Evolutionary conservation across 2,113 vertebrate genomes (phyloP), one percentile per base, ranked within the genome.

Genomic region (Mobula birostris): DNA sequence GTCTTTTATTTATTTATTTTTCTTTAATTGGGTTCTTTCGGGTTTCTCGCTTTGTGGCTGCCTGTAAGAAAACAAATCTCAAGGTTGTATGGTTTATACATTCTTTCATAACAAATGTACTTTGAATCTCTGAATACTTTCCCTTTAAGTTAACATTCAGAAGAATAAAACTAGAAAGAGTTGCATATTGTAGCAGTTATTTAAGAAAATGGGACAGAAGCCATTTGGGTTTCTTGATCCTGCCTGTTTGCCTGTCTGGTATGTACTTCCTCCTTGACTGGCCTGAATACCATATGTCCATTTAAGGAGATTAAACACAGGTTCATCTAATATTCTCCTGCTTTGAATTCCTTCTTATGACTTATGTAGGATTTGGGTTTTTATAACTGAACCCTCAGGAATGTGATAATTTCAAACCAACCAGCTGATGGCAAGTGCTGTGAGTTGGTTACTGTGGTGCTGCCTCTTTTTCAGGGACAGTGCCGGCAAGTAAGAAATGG

Each of bases 171-270:
- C 0, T 70, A 83, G 92, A 94, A 32, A 70, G 56, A 0, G 63
- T 63, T 94, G 68, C 48, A 74, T 83, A 32, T 0, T 80, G 95
- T 76, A 21, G 93, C 56, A 74, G 0, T 32, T 83, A 0, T 0
- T 0, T 68, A 94, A 63, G 66, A 27, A 70, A 93, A 94, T 94
- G 21, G 7, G 72, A 80, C 29, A 68, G 40, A 7, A 74, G 91
- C 91, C 70, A 76, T 93, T 93, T 3, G 7, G 19, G 66, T 68
- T 83, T 77, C 63, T 58, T 94, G 94, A 56, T 94, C 95, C 82
- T 95, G 94, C 95, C 94, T 95, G 95, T 95, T 95, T 95, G 94
- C 95, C 95, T 95, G 95, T 95, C 95, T 95, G 94, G 94, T 78
- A 80, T 94, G 15, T 12, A 70, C 94, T 94, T 94, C 94, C 80